Evolutionary conservation across 2,797 vertebrate species (phyloP).

Genomic region (Enteromius afrohamiltoni): DNA sequence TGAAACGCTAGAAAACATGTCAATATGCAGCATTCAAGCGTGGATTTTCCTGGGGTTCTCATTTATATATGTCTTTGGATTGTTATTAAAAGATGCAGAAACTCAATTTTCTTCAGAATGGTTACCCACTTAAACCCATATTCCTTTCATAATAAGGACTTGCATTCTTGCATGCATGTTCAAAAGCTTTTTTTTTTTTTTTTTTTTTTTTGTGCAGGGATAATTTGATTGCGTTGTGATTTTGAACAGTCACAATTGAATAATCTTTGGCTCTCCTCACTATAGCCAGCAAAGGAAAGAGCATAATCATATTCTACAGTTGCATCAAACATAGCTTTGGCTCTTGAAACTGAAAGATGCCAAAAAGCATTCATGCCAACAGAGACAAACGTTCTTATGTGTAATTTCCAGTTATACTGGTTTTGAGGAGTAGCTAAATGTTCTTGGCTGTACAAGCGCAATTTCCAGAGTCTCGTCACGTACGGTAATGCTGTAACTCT

Average conservation of each 20-base stretch:
- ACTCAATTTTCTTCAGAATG: constrained; percentile 6
- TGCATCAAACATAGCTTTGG: constrained; percentile 13
- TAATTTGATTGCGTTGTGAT: constrained; percentile 17
- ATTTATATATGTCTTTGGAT: constrained; percentile 25
- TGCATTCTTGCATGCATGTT: background rate
- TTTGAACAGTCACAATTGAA: constrained; percentile 15
- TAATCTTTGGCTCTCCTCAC: background rate
- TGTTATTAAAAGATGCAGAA: constrained; percentile 26
- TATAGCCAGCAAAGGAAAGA: background rate
- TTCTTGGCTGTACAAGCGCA: background rate
- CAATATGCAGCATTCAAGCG: constrained; percentile 33
- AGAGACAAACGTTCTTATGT: constrained; percentile 24
- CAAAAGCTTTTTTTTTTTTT: constrained; percentile 12
- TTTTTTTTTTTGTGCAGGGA: background rate
- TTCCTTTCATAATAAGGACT: constrained; percentile 4
- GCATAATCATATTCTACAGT: constrained; percentile 10
- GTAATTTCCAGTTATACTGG: constrained; percentile 13
- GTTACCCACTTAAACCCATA: background rate
- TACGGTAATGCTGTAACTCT: background rate
- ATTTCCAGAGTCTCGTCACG: background rate
- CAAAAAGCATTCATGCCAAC: constrained; percentile 19
- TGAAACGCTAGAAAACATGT: constrained; percentile 25
- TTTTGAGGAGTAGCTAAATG: constrained; percentile 22
- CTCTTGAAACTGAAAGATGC: constrained; percentile 9
- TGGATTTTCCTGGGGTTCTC: background rate